Evolutionary conservation across 1,140 invertebrate genomes (phyloP).

Genomic region (Cydia pomonella): DNA sequence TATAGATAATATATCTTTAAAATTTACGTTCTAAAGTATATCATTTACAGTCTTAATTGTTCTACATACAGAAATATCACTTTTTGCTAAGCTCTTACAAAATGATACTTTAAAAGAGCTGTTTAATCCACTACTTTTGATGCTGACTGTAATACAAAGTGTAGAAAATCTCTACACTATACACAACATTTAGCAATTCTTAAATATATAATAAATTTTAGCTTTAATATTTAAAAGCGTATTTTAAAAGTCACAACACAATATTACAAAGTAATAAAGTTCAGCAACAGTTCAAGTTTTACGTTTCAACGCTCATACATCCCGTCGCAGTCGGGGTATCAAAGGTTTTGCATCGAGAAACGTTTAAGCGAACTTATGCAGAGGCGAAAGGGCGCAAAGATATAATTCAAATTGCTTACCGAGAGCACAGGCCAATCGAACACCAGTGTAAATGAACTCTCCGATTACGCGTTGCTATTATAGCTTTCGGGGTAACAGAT

Average conservation of each 20-base stretch:
- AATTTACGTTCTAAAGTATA: too few species aligned
- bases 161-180: too few species aligned
- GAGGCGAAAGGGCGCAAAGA: constrained; percentile 7
- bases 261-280: constrained; percentile 22
- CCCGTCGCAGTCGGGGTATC: constrained; percentile 21
- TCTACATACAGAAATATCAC: too few species aligned
- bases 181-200: too few species aligned
- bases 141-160: too few species aligned
- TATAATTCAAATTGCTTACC: not conserved
- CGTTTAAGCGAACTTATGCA: constrained; percentile 27
- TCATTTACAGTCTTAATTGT: too few species aligned
- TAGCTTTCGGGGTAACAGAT: not conserved
- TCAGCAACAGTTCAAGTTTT: not conserved
- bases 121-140: too few species aligned
- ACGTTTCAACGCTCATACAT: constrained; percentile 9
- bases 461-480: not conserved
- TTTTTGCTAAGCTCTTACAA: too few species aligned
- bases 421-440: not conserved
- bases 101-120: too few species aligned
- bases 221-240: not conserved
- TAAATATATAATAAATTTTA: too few species aligned
- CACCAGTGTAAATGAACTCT: not conserved
- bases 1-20: too few species aligned
- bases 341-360: constrained; percentile 32
- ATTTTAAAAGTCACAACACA: not conserved